Percentiles rank a stretch among this genome's conserved stretches.
phyloP scores from a whole-genome alignment of 1,140 invertebrate genomes.

The Campoletis sonorensis region DNA sequence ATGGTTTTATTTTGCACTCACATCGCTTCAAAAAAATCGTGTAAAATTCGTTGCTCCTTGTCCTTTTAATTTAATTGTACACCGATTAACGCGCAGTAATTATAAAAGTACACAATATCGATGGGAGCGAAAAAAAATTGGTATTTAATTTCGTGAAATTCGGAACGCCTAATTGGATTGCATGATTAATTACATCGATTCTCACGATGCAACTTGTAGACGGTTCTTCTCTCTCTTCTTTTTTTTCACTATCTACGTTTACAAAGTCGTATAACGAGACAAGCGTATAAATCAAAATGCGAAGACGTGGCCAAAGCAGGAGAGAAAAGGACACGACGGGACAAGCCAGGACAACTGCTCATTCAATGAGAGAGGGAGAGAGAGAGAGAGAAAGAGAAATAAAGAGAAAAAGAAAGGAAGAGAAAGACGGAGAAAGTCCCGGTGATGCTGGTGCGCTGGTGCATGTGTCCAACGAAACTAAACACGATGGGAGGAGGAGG shows the following conservation, averaged over 20 bases:
- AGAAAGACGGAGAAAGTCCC: constrained; percentile 26
- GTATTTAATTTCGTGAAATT: background rate
- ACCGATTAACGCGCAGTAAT: background rate
- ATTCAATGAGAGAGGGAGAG: constrained; percentile 23
- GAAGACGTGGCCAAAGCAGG: constrained; percentile 11
- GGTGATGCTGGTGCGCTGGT: constrained; percentile 44
- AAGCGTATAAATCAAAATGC: constrained; percentile 38
- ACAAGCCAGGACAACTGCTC: background rate
- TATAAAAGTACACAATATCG: background rate
- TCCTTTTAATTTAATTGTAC: background rate
- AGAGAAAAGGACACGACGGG: constrained; percentile 27
- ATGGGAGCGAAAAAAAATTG: background rate
- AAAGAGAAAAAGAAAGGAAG: constrained; percentile 1
- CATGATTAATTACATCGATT: constrained; percentile 3
- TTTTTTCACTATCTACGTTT: background rate
- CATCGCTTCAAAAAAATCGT: background rate
- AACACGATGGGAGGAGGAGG: constrained; percentile 16
- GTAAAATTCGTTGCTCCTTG: background rate
- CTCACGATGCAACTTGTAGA: background rate
- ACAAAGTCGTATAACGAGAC: background rate
- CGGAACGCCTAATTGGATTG: background rate
- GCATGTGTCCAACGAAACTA: constrained; percentile 42
- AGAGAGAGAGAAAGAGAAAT: background rate
- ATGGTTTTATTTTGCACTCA: background rate
- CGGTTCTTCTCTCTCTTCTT: too few relatives aligned